Conservation (phyloP, 2,113 vertebrate genomes). For the Pseudopodoces humilis region DNA sequence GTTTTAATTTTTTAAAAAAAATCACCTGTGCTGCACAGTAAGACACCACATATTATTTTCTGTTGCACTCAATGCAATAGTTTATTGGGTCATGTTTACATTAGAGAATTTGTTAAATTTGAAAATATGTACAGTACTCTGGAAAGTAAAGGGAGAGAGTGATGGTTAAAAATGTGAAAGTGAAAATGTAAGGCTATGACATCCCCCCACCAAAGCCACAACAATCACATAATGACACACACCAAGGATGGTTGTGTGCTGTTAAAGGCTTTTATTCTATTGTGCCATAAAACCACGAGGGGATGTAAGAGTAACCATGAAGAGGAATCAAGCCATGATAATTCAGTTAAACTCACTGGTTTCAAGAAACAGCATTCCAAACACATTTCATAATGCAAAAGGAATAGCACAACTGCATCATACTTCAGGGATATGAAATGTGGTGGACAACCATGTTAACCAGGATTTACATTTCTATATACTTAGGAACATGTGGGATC, state of each 20-base stretch:
- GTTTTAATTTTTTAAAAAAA: background rate
- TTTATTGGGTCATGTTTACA: background rate
- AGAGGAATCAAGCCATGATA: background rate
- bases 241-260: background rate
- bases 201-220: background rate
- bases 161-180: background rate
- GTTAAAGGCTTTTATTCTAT: background rate
- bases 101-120: background rate
- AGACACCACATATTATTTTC: background rate
- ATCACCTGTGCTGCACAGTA: background rate
- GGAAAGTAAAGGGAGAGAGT: background rate
- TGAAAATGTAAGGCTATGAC: background rate
- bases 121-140: background rate
- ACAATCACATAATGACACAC: background rate
- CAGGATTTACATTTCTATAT: background rate
- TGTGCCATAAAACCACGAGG: background rate
- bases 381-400: background rate
- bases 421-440: background rate
- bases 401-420: background rate
- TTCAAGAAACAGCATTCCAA: background rate
- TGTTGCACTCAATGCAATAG: background rate
- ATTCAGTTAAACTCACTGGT: background rate
- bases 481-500: background rate
- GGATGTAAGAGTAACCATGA: background rate
- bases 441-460: background rate